A percentile compares a stretch with the other conserved stretches of the same genome.
Conservation (phyloP, 2,113 vertebrate genomes). For the Aleadryas rufinucha region DNA sequence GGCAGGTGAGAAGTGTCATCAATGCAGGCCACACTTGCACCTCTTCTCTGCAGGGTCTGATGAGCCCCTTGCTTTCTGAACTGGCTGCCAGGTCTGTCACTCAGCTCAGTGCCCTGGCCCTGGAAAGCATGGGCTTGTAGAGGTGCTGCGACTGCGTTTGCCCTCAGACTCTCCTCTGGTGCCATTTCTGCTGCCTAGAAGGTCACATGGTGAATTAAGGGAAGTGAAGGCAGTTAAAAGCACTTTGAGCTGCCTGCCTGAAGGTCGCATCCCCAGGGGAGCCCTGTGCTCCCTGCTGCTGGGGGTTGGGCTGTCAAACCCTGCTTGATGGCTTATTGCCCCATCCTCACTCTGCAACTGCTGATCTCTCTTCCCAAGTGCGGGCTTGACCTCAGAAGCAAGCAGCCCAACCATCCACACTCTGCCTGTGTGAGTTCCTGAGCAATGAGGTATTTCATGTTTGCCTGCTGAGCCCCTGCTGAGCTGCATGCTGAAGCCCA, state of each 20-base stretch:
- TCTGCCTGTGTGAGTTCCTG: conserved; percentile 61
- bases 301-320: neutral
- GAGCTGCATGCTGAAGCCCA: conserved; percentile 12
- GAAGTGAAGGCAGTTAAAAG: neutral
- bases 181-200: neutral
- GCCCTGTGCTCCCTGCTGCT: neutral
- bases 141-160: neutral
- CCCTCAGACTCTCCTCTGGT: neutral
- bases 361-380: neutral
- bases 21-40: neutral
- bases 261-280: neutral
- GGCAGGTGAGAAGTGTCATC: neutral
- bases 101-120: neutral
- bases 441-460: conserved; percentile 70
- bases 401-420: neutral
- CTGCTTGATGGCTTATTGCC: neutral
- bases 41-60: neutral
- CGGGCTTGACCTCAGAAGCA: neutral
- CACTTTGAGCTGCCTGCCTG: neutral
- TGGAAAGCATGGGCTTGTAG: neutral
- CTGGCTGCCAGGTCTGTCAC: neutral
- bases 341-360: neutral
- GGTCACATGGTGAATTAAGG: neutral
- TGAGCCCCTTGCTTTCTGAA: neutral
- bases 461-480: conserved; percentile 51